Percentiles rank a stretch among this genome's conserved stretches.
Evolutionary conservation across 2,797 vertebrate species (phyloP).

Genomic region (Enteromius fasciolatus): DNA sequence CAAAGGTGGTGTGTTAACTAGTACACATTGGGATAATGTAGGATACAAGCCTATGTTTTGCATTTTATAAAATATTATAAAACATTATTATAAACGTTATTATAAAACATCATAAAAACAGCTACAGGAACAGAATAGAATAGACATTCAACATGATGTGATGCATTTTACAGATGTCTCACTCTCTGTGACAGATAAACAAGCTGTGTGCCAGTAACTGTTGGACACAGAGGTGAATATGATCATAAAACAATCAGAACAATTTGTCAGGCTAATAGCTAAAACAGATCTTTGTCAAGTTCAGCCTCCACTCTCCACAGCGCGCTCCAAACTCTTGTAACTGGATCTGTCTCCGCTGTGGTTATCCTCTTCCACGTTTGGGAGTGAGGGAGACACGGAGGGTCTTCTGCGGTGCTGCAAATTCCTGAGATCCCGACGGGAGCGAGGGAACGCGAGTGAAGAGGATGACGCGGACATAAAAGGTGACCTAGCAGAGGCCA

Average conservation of each 20-base stretch:
- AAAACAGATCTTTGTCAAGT: slow-evolving; percentile 60
- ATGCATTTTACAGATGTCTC: neutral
- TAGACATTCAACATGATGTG: neutral
- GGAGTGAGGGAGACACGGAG: neutral
- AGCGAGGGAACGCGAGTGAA: slow-evolving; percentile 4
- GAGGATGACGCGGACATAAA: slow-evolving; percentile 31
- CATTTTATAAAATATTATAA: neutral
- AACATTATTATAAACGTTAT: too few species aligned
- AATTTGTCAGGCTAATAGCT: neutral
- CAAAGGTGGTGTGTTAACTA: neutral
- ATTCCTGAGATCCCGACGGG: slow-evolving; percentile 12
- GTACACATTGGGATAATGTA: too few species aligned
- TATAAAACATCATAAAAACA: neutral
- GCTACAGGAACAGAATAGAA: neutral
- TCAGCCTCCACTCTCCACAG: slow-evolving; percentile 56
- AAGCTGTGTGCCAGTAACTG: neutral
- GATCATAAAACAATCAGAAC: neutral
- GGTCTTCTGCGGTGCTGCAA: slow-evolving; percentile 15
- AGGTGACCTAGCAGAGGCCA: slow-evolving; percentile 23
- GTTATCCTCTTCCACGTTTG: slow-evolving; percentile 12
- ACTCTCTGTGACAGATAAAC: neutral
- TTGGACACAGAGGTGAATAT: neutral
- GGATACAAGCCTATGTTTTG: neutral
- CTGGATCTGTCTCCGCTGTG: slow-evolving; percentile 9
- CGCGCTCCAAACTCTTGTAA: slow-evolving; percentile 32